These are phyloP conservation scores for Sebastolobus altivelis DNA, from an alignment of 2,797 vertebrate genomes.

Conservation along the genomic window DNA sequence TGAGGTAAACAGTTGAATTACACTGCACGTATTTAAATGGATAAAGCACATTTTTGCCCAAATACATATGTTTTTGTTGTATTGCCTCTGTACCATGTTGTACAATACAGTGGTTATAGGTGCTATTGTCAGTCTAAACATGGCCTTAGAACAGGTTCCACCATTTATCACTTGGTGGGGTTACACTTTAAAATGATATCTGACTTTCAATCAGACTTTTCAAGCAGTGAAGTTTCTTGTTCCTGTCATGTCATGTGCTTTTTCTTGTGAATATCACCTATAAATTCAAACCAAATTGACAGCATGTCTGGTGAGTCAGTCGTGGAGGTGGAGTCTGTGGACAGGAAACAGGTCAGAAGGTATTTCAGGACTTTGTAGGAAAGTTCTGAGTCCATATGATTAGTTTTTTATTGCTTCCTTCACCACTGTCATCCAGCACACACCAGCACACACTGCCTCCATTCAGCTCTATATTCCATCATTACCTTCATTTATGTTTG, in stretches of 20 bases:
- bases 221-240: not conserved
- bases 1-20: not conserved
- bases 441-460: slow-evolving; percentile 6
- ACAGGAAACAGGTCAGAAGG: slow-evolving; percentile 54
- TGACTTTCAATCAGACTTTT: not conserved
- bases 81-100: not conserved
- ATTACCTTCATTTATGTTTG: slow-evolving; percentile 4
- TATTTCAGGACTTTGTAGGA: slow-evolving; percentile 35
- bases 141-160: not conserved
- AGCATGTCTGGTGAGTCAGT: slow-evolving; percentile 44
- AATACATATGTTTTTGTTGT: not conserved
- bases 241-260: slow-evolving; percentile 18
- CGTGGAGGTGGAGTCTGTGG: slow-evolving; percentile 31
- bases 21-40: not conserved
- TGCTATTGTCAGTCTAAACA: not conserved
- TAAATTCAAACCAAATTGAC: slow-evolving; percentile 65
- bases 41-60: not conserved
- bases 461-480: slow-evolving; percentile 10
- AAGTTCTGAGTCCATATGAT: not conserved
- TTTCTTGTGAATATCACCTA: slow-evolving; percentile 30
- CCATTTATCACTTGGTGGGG: not conserved
- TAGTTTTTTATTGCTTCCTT: slow-evolving; percentile 13
- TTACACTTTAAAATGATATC: not conserved
- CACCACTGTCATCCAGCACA: slow-evolving; percentile 4
- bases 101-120: not conserved